phyloP scores from a whole-genome alignment of 2,113 vertebrate species.

The Atlantisia rogersi region DNA sequence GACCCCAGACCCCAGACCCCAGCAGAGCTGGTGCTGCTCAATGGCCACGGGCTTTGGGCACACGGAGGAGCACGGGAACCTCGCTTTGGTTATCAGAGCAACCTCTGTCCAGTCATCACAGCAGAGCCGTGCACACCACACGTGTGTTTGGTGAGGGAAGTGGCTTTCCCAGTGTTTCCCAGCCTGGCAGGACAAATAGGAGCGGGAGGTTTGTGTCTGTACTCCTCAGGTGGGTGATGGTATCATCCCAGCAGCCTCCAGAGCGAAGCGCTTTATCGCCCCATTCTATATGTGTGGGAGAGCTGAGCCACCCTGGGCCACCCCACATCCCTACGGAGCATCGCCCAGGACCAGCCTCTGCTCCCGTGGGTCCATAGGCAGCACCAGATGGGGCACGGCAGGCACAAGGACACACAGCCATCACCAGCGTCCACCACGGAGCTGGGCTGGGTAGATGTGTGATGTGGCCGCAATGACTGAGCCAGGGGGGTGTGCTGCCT shows the following conservation, averaged over 20 bases:
- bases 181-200: accelerated
- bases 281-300: accelerated
- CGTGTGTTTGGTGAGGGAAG: accelerated
- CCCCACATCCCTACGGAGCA: accelerated
- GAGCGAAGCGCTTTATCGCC: not conserved
- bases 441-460: accelerated
- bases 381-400: not conserved
- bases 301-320: not conserved
- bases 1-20: accelerated
- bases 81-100: too few species aligned
- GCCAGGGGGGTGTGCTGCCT: not conserved
- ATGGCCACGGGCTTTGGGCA: accelerated
- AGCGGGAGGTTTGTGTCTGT: not conserved
- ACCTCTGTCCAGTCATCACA: accelerated
- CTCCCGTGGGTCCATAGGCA: accelerated
- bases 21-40: accelerated
- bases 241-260: accelerated
- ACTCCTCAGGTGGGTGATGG: accelerated
- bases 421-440: accelerated
- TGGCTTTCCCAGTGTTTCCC: not conserved
- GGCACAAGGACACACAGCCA: accelerated
- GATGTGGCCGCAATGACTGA: not conserved
- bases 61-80: accelerated
- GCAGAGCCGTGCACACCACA: accelerated
- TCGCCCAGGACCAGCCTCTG: accelerated